Evolutionary conservation across 2,113 vertebrate species (phyloP).

Genomic region (Entelurus aequoreus): DNA sequence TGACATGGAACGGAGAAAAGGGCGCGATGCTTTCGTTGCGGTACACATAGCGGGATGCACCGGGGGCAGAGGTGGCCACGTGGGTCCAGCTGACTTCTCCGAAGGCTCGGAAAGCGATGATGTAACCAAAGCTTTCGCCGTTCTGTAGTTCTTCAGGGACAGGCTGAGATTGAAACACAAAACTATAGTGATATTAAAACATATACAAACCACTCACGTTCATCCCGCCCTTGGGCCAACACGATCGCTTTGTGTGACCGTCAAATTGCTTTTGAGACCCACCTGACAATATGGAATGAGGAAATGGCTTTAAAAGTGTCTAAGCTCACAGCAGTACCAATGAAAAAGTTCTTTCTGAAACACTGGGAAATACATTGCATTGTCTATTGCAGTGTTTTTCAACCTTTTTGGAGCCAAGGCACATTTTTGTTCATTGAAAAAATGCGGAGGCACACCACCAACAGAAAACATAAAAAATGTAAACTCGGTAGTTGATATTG

Average conservation of each 20-base stretch:
- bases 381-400: no score
- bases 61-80: slow-evolving; percentile 83
- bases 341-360: slow-evolving; percentile 29
- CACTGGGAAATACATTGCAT: no score
- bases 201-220: slow-evolving; percentile 64
- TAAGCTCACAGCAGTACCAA: slow-evolving; percentile 41
- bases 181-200: slow-evolving; percentile 79
- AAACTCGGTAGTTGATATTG: no score
- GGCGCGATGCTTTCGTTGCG: slow-evolving; percentile 88
- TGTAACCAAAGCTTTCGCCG: slow-evolving; percentile 91
- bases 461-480: no score
- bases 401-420: no score
- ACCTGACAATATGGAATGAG: slow-evolving; percentile 54
- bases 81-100: slow-evolving; percentile 87
- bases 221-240: slow-evolving; percentile 37
- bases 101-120: slow-evolving; percentile 85
- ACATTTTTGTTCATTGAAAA: no score
- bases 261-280: slow-evolving; percentile 58
- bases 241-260: slow-evolving; percentile 28
- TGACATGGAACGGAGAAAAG: slow-evolving; percentile 87
- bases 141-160: slow-evolving; percentile 94
- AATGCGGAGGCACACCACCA: no score
- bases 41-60: slow-evolving; percentile 81
- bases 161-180: slow-evolving; percentile 79
- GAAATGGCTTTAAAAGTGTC: slow-evolving; percentile 37